phyloP scores from a whole-genome alignment of 2,888 invertebrate species.

The Drosophila nr. perissopoda region DNA sequence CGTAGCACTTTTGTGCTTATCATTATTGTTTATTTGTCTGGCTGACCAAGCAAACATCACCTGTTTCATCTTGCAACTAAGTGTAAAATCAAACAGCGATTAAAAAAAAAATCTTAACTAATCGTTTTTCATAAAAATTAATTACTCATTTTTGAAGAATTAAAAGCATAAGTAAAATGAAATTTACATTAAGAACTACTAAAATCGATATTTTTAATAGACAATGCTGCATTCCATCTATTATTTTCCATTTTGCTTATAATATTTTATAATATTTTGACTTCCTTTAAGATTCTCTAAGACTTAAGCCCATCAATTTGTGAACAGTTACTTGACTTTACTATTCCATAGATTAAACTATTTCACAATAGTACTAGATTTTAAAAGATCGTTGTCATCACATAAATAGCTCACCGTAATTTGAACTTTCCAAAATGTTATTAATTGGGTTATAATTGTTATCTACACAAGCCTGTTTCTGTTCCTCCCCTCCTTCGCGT shows the following conservation, averaged over 20 bases:
- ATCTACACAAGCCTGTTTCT: neutral
- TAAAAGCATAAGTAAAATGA: neutral
- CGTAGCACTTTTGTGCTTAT: conserved; percentile 10
- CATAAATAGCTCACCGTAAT: neutral
- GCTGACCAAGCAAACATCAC: conserved; percentile 23
- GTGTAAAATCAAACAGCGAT: neutral
- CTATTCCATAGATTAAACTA: neutral
- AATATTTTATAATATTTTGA: neutral
- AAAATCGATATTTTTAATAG: neutral
- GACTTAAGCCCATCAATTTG: neutral
- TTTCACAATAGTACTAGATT: neutral
- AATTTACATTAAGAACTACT: neutral
- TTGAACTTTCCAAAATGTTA: neutral
- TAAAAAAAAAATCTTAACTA: neutral
- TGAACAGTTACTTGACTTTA: neutral
- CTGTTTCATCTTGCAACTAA: conserved; percentile 26
- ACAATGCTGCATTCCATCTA: neutral
- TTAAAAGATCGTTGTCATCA: neutral
- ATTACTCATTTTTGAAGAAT: neutral
- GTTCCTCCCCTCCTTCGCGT: neutral
- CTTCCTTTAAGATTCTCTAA: neutral
- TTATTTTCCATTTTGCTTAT: neutral
- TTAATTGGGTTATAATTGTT: neutral
- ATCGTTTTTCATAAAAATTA: neutral
- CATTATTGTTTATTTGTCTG: conserved; percentile 8